phyloP scores from a whole-genome alignment of 2,797 vertebrate genomes.

The Borostomias antarcticus region DNA sequence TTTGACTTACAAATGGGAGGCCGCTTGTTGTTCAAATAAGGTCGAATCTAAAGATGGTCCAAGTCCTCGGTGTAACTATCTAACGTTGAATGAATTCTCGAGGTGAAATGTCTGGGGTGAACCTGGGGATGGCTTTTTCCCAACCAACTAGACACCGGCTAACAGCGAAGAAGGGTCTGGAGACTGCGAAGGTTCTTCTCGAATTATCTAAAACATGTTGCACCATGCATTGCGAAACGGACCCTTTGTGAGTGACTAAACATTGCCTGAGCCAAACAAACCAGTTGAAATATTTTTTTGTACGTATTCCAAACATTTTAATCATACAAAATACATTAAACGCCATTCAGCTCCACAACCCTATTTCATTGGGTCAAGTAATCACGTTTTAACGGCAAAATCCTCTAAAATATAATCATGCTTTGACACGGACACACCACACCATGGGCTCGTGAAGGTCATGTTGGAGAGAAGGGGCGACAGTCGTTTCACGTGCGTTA shows the following conservation, averaged over 20 bases:
- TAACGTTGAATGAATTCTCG: not conserved
- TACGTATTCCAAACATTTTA: fast-evolving
- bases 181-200: conserved; percentile 60
- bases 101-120: not conserved
- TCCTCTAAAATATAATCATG: not conserved
- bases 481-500: conserved; percentile 50
- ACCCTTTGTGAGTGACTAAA: conserved; percentile 9
- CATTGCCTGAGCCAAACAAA: conserved; percentile 43
- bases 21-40: not conserved
- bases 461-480: conserved; percentile 53
- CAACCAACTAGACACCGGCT: fast-evolving
- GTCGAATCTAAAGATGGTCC: not conserved
- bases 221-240: conserved; percentile 52
- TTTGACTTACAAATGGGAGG: conserved; percentile 5
- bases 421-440: conserved; percentile 18
- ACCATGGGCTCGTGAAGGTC: conserved; percentile 70
- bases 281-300: not conserved
- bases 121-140: not conserved
- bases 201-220: conserved; percentile 78
- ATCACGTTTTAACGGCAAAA: fast-evolving
- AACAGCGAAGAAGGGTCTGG: not conserved
- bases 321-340: not conserved
- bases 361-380: not conserved
- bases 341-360: not conserved
- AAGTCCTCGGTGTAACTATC: not conserved